These are phyloP conservation scores for Scyliorhinus canicula DNA, from an alignment of 2,797 vertebrate genomes.

Conservation along the genomic window DNA sequence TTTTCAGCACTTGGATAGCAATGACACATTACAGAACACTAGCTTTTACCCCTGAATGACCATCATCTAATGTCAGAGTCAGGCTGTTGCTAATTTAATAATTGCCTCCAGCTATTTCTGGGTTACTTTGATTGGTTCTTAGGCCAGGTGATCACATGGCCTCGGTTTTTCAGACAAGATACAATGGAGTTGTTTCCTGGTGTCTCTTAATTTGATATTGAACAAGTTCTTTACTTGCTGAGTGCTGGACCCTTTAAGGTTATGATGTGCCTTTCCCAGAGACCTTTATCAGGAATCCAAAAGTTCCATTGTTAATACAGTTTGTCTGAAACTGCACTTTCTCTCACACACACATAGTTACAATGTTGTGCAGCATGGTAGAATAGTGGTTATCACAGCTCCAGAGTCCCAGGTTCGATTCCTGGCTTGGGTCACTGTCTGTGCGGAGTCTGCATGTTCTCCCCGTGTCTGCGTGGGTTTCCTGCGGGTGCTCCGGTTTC, in stretches of 20 bases:
- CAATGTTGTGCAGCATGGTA: too few species aligned
- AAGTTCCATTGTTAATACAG: background rate
- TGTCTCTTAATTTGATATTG: background rate
- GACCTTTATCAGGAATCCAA: background rate
- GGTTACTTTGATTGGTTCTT: background rate
- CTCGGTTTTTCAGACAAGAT: too few species aligned
- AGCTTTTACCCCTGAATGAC: background rate
- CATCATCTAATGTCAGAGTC: background rate
- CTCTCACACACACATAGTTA: background rate
- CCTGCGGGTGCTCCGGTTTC: too few species aligned
- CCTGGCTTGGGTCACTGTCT: too few species aligned
- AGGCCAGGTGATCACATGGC: too few species aligned
- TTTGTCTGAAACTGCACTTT: background rate
- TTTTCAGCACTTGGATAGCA: background rate
- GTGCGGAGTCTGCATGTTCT: too few species aligned
- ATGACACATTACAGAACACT: background rate
- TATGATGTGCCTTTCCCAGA: background rate
- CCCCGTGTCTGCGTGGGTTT: too few species aligned
- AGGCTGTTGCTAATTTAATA: background rate
- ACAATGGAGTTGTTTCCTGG: too few species aligned
- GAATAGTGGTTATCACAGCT: too few species aligned
- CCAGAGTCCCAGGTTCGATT: too few species aligned
- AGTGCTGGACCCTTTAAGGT: background rate
- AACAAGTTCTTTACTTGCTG: background rate
- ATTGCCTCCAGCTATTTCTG: background rate